Evolutionary conservation across 2,888 invertebrate species (phyloP), one percentile per base, ranked within the genome.

Genomic region (Masnerella sp.): DNA sequence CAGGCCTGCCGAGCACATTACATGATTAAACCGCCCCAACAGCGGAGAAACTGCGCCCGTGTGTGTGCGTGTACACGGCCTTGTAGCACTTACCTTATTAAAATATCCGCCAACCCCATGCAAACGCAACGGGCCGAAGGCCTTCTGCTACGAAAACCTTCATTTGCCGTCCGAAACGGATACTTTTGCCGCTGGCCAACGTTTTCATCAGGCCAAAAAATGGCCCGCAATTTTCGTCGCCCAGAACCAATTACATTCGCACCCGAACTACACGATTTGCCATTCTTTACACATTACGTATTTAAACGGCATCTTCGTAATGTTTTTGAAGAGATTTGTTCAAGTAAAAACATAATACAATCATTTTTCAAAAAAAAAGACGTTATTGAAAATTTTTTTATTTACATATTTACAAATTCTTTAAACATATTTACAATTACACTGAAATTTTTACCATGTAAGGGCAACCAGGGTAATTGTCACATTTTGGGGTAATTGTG

Each of bases 51-150:
- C 80, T 81, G 47, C 14, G 62, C 62, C 0, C 7, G 47, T 62
- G 62, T 62, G 69, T 62, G 34, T 68, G 30, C 30, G 47, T 51
- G 62, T 80, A 64, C 67, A 62, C 78, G 83, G 84, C 81, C 85
- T 84, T 85, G 83, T 83, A 85, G 87, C 87, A 87, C 87, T 87
- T 87, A 87, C 85, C 85, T 86, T 87, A 87, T 87, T 87, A 87
- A 87, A 87, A 87, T 87, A 87, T 87, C 84, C 82, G 76, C 79
- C 82, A 79, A 74, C 79, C 67, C 72, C 49, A 69, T 62, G 74
- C 72, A 69, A 77, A 77, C 72, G 65, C 43, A 74, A 65, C 65
- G 52, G 64, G 47, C 68, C 69, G 52, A 68, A 70, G 61, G 59
- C 62, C 62, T 68, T 68, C 54, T 62, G 47, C 56, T 61, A 34